Percentiles rank a stretch among this genome's conserved stretches.
phyloP scores from a whole-genome alignment of 2,888 invertebrate species.

The Icerya purchasi region DNA sequence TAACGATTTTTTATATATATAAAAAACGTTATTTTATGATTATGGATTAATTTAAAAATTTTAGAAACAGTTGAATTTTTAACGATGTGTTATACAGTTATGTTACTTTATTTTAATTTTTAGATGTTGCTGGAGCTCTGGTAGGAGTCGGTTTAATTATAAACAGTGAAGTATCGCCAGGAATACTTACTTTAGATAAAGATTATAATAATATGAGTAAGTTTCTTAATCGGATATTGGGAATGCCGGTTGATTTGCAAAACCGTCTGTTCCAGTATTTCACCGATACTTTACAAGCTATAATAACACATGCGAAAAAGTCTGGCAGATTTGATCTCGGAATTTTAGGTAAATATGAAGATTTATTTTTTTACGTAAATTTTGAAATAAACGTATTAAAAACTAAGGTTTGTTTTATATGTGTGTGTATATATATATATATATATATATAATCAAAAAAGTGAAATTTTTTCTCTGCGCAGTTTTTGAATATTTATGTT shows the following conservation, averaged over 20 bases:
- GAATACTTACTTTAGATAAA: slow-evolving; percentile 61
- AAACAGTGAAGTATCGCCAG: slow-evolving; percentile 61
- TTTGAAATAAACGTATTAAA: too few relatives aligned
- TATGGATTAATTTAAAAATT: too few relatives aligned
- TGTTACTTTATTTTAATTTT: too few relatives aligned
- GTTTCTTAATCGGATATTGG: slow-evolving; percentile 90
- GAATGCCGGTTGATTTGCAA: slow-evolving; percentile 91
- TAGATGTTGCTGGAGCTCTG: slow-evolving; percentile 76
- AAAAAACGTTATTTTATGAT: not conserved
- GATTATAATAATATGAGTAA: slow-evolving; percentile 96
- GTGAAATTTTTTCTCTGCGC: too few relatives aligned
- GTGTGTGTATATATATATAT: too few relatives aligned
- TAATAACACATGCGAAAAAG: slow-evolving; percentile 79
- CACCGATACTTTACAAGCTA: slow-evolving; percentile 78
- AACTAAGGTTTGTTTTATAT: too few relatives aligned
- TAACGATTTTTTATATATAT: too few relatives aligned
- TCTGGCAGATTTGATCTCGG: slow-evolving; percentile 90
- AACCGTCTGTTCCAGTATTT: slow-evolving; percentile 95
- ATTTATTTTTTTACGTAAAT: too few relatives aligned
- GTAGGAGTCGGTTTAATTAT: slow-evolving; percentile 88
- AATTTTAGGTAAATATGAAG: slow-evolving; percentile 43
- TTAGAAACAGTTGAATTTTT: too few relatives aligned
- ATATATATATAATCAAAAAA: too few relatives aligned
- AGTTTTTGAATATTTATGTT: too few relatives aligned
- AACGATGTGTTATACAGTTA: too few relatives aligned